Base-by-base conservation (phyloP, 1,140 invertebrate species). In the Triops cancriformis region DNA sequence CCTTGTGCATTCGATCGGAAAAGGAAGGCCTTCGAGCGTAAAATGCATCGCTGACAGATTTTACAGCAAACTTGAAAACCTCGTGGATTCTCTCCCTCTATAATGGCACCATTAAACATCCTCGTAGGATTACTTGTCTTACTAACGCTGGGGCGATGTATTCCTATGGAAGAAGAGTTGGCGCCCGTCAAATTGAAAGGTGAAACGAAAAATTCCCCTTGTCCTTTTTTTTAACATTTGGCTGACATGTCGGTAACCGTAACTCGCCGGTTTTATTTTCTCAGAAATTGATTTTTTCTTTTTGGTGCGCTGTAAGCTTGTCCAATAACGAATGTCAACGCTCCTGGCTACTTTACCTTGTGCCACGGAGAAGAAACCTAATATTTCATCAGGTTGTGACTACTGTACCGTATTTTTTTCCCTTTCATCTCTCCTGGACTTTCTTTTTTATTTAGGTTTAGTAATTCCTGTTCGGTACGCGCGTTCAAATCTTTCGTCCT, bases 341-440 rank as follows among this genome's bases (percentile, higher is more conserved):
- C 51, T 64, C 51, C 51, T 64, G 51, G 51, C 51, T 64, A 64
- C 31, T 37, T 37, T 37, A 37, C 51, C 45, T 64, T 64, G 51
- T 23, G 51, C 18, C 14, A 23, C 14, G 31, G 4, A 23, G 51
- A 23, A 64, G 51, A 64, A 64, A 64, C 51, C 51, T 14, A 23
- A 64, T 64, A 64, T 64, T 64, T 64, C 51, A 64, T 64, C 51
- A 64, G 23, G 51, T 64, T 64, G 51, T 37, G 31, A 37, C 31
- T 37, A 64, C 51, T 14, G 3, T 64, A n/a, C 23, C 14, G 10
- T 12, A 18, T n/a, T 64, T 64, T 64, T 64, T 64, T 64, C 14
- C 6, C 23, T 64, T 64, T 64, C 51, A 45, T 64, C 23, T 64
- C 23, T 9, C n/a, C 31, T 7, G 31, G 31, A 37, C 31, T 37